These are phyloP conservation scores for Andricus quercusramuli DNA, from an alignment of 2,888 invertebrate genomes.

Conservation along the genomic window DNA sequence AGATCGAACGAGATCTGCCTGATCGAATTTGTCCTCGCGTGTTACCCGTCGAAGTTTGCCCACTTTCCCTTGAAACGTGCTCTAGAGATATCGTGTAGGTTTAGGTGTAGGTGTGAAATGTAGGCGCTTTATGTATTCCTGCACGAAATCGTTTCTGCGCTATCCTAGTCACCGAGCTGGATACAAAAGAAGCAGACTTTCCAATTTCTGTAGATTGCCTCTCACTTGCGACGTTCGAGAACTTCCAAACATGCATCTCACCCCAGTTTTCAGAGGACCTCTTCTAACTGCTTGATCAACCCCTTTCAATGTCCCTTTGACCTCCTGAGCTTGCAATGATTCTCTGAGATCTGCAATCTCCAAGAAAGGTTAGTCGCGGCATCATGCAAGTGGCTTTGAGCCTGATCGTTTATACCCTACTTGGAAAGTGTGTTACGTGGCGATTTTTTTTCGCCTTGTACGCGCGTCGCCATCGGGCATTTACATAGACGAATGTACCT, in stretches of 20 bases:
- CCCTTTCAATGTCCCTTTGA: too few relatives aligned
- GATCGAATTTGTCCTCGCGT: slow-evolving; percentile 53
- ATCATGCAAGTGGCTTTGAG: slow-evolving; percentile 29
- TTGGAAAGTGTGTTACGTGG: slow-evolving; percentile 42
- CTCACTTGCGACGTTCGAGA: not conserved
- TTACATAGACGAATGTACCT: slow-evolving; percentile 65
- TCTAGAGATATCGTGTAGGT: slow-evolving; percentile 26
- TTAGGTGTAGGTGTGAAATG: slow-evolving; percentile 60
- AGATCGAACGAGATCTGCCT: slow-evolving; percentile 31
- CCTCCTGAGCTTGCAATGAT: not conserved
- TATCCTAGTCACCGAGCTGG: slow-evolving; percentile 2
- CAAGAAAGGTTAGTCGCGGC: slow-evolving; percentile 21
- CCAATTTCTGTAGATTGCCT: slow-evolving; percentile 18
- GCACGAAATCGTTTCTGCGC: slow-evolving; percentile 55
- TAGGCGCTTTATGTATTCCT: slow-evolving; percentile 62
- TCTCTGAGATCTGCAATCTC: not conserved
- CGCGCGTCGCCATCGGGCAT: slow-evolving; percentile 58
- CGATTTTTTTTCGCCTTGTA: slow-evolving; percentile 55
- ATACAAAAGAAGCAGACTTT: slow-evolving; percentile 20
- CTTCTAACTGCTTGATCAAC: too few relatives aligned
- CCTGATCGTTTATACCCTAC: slow-evolving; percentile 35
- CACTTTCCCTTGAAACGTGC: slow-evolving; percentile 35
- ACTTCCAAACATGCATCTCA: not conserved
- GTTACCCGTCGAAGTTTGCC: slow-evolving; percentile 36
- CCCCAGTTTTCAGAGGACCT: too few relatives aligned